Evolutionary conservation across 2,113 vertebrate genomes (phyloP).

Genomic region (Oenanthe oenanthe): DNA sequence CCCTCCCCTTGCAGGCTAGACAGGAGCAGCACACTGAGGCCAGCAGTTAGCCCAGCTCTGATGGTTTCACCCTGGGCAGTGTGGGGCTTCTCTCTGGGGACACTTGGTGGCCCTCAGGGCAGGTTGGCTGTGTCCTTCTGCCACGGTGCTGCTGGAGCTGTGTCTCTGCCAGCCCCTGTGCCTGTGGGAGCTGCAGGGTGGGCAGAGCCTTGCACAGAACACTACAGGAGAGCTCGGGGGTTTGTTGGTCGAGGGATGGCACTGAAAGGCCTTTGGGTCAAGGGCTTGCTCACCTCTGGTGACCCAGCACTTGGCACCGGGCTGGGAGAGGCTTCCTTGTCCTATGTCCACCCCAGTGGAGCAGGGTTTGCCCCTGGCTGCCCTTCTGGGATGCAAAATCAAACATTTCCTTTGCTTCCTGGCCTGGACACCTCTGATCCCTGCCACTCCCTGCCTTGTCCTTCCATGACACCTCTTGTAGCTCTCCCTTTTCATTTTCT

Average conservation of each 20-base stretch:
- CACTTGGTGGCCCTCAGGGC: neutral
- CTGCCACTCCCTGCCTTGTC: neutral
- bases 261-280: conserved; percentile 39
- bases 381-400: neutral
- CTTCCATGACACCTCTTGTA: neutral
- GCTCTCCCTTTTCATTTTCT: conserved; percentile 14
- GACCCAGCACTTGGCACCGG: neutral
- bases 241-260: neutral
- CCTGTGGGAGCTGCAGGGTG: fast-evolving
- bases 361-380: neutral
- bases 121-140: neutral
- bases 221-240: conserved; percentile 42
- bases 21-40: neutral
- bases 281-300: conserved; percentile 10
- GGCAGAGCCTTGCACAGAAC: conserved; percentile 27
- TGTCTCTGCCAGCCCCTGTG: neutral
- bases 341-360: neutral
- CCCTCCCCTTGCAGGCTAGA: neutral
- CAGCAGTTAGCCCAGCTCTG: neutral
- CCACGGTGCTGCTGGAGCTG: neutral
- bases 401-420: neutral
- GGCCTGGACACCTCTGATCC: neutral
- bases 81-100: neutral
- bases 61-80: neutral
- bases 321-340: neutral